phyloP scores from a whole-genome alignment of 2,888 invertebrate species.

The Microctonus hyperodae region DNA sequence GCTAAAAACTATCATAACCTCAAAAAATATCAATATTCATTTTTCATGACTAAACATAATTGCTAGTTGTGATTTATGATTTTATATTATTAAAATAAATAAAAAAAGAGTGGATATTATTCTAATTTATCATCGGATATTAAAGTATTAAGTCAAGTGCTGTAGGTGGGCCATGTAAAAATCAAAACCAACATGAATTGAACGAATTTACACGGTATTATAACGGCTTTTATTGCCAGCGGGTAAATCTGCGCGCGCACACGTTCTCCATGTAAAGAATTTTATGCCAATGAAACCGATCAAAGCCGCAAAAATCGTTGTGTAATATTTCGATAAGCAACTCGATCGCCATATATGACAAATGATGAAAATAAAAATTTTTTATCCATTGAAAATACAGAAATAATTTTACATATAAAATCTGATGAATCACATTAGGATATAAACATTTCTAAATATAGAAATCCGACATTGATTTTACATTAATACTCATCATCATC shows the following conservation, averaged over 20 bases:
- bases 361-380: neutral
- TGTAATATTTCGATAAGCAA: neutral
- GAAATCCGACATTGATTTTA: neutral
- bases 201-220: constrained; percentile 51
- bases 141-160: neutral
- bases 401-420: neutral
- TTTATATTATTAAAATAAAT: too few relatives aligned
- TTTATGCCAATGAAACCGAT: constrained; percentile 8
- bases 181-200: constrained; percentile 38
- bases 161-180: constrained; percentile 11
- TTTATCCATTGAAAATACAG: neutral
- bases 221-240: constrained; percentile 60
- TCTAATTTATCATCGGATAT: neutral
- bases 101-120: too few relatives aligned
- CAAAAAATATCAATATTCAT: neutral
- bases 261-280: constrained; percentile 46
- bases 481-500: neutral
- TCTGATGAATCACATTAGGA: neutral
- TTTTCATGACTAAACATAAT: neutral
- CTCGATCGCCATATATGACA: neutral
- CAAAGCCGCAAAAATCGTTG: constrained; percentile 14
- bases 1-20: neutral
- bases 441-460: neutral
- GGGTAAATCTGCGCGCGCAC: constrained; percentile 44
- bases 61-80: too few relatives aligned